phyloP scores from a whole-genome alignment of 2,797 vertebrate genomes.

The Choloepus didactylus region DNA sequence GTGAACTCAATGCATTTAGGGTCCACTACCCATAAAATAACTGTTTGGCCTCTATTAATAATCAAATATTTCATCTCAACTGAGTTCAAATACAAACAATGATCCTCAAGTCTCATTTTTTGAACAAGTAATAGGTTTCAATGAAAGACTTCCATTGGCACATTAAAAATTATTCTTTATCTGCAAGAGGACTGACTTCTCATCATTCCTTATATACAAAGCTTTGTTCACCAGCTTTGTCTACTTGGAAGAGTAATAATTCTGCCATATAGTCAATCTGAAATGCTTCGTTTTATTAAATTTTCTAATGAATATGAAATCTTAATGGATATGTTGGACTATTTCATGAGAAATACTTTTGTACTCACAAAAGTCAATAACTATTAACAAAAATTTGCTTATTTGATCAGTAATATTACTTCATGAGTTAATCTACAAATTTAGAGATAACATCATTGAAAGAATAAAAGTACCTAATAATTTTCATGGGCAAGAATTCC shows the following conservation, averaged over 20 bases:
- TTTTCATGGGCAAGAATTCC: constrained; percentile 22
- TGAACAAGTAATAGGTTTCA: constrained; percentile 23
- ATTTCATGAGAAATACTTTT: not conserved
- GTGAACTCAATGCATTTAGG: not conserved
- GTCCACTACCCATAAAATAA: not conserved
- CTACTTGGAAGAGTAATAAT: constrained; percentile 37
- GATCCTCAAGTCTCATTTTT: not conserved
- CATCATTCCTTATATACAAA: constrained; percentile 46
- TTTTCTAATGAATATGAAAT: constrained; percentile 67
- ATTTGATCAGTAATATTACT: not conserved
- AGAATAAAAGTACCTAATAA: constrained; percentile 14
- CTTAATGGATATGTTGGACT: not conserved
- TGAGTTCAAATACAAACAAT: constrained; percentile 17
- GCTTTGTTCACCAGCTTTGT: not conserved
- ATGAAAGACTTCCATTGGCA: not conserved
- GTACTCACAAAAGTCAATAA: not conserved
- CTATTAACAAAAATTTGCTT: constrained; percentile 19
- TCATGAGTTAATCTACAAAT: constrained; percentile 18
- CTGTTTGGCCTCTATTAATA: not conserved
- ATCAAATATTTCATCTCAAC: constrained; percentile 25
- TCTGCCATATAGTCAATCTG: not conserved
- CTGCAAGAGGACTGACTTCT: constrained; percentile 4
- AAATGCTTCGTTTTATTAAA: constrained; percentile 37
- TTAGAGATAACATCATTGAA: constrained; percentile 41
- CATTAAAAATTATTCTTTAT: constrained; percentile 23